Conservation (phyloP, 1,140 invertebrate genomes). For the Drosophila repletoides region DNA sequence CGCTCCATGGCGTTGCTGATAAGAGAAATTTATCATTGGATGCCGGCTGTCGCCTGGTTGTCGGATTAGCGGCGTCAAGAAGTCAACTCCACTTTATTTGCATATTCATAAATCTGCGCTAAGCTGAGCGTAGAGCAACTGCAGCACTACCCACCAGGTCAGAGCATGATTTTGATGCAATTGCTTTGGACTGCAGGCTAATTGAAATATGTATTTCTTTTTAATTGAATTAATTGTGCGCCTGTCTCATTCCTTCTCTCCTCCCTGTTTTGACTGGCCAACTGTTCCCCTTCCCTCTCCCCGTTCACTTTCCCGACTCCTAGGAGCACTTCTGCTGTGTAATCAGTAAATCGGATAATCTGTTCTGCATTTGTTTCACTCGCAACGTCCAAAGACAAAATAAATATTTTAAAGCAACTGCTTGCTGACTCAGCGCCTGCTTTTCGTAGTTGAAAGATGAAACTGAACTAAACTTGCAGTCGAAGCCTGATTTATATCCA, state of each 20-base stretch:
- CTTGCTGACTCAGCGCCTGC: constrained; percentile 3
- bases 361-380: constrained; percentile 28
- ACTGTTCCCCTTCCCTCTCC: neutral
- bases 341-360: constrained; percentile 45
- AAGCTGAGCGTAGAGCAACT: neutral
- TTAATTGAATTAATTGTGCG: constrained; percentile 53
- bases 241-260: neutral
- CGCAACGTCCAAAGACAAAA: neutral
- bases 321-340: constrained; percentile 19
- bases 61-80: constrained; percentile 46
- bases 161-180: constrained; percentile 8
- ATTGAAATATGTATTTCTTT: constrained; percentile 56
- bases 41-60: constrained; percentile 29
- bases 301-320: neutral
- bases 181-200: constrained; percentile 29
- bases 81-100: constrained; percentile 59
- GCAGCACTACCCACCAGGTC: constrained; percentile 5
- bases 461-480: too few species aligned
- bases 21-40: constrained; percentile 53
- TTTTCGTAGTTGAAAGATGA: neutral
- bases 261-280: constrained; percentile 31
- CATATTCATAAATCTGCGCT: constrained; percentile 63
- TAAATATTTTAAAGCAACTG: neutral
- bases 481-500: too few species aligned
- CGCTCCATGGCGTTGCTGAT: constrained; percentile 34